Evolutionary conservation across 2,797 vertebrate genomes (phyloP).

Genomic region (Yasuhikotakia modesta): DNA sequence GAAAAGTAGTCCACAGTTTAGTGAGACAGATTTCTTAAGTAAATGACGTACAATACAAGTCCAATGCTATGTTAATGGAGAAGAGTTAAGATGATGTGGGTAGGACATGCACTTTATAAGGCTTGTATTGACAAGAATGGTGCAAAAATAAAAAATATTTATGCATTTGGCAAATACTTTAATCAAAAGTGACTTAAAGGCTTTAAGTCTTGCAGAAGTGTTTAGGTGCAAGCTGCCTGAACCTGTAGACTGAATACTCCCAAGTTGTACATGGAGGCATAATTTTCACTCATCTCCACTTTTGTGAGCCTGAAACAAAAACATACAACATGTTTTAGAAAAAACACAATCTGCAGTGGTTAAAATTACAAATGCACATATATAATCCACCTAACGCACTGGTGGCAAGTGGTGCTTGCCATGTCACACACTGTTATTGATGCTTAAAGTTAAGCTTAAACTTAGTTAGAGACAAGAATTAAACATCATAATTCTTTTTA

Average conservation of each 20-base stretch:
- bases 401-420: too few relatives aligned
- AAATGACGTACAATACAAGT: neutral
- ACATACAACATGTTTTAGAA: neutral
- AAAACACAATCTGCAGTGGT: neutral
- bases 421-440: neutral
- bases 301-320: too few relatives aligned
- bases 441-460: too few relatives aligned
- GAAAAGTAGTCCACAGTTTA: neutral
- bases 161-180: too few relatives aligned
- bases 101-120: neutral
- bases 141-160: too few relatives aligned
- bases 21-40: too few relatives aligned
- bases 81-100: neutral
- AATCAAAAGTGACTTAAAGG: neutral
- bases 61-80: too few relatives aligned
- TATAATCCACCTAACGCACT: neutral
- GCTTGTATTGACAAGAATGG: neutral
- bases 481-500: too few relatives aligned
- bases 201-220: neutral
- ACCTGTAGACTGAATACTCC: constrained; percentile 89
- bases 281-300: constrained; percentile 95
- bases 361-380: neutral
- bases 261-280: constrained; percentile 87
- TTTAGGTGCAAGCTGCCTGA: too few relatives aligned
- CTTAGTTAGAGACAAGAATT: too few relatives aligned